phyloP scores from a whole-genome alignment of 2,888 invertebrate species.

The Drosophila algonquin region DNA sequence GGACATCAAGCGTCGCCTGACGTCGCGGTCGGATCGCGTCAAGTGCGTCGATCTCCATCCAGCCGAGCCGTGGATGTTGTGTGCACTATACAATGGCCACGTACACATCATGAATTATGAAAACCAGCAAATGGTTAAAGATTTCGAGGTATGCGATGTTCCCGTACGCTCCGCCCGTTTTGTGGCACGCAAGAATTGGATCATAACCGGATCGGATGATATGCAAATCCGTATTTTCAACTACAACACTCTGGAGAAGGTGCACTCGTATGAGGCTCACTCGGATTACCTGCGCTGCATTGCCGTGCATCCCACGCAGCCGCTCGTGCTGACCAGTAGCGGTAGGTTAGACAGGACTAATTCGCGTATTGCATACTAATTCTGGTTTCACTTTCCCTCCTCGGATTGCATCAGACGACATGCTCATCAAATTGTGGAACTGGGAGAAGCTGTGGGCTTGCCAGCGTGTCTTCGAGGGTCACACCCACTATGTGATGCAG shows the following conservation, averaged over 20 bases:
- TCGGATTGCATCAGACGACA: conserved; percentile 90
- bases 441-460: conserved; percentile 99
- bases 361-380: neutral
- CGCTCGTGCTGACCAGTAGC: conserved; percentile 97
- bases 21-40: conserved; percentile 98
- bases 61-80: conserved; percentile 99
- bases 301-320: conserved; percentile 98
- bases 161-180: conserved; percentile 98
- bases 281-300: conserved; percentile 99
- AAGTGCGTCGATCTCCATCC: conserved; percentile 99
- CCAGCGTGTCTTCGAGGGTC: conserved; percentile 99
- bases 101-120: conserved; percentile 99
- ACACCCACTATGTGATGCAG: conserved; percentile 99
- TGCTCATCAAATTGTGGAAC: conserved; percentile 99
- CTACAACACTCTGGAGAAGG: conserved; percentile 98
- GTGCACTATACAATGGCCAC: conserved; percentile 98
- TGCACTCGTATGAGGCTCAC: conserved; percentile 98
- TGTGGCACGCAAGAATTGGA: conserved; percentile 99
- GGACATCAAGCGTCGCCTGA: conserved; percentile 98
- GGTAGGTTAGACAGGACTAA: conserved; percentile 86
- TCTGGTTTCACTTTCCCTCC: conserved; percentile 9
- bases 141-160: conserved; percentile 97
- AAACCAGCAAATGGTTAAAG: conserved; percentile 94
- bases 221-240: conserved; percentile 98
- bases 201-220: conserved; percentile 98